A percentile compares a stretch with the other conserved stretches of the same genome.
These are phyloP conservation scores for Cherax quadricarinatus DNA, from an alignment of 1,140 invertebrate species.

Conservation along the genomic window DNA sequence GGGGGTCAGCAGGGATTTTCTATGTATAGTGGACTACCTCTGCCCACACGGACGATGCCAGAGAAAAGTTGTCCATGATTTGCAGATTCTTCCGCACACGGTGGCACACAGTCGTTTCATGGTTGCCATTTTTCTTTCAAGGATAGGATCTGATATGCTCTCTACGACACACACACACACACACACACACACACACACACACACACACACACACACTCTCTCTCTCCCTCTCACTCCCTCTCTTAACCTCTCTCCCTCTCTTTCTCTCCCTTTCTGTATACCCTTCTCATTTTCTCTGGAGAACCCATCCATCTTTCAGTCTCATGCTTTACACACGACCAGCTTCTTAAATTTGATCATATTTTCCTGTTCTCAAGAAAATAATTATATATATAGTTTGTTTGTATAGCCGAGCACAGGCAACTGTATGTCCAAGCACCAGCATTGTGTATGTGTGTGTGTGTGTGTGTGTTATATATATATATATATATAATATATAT, in stretches of 20 bases:
- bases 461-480: too few species aligned
- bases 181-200: conserved; percentile 23
- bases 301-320: neutral
- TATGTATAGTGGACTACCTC: neutral
- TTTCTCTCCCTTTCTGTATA: conserved; percentile 14
- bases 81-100: conserved; percentile 63
- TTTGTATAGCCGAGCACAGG: too few species aligned
- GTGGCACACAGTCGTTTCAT: conserved; percentile 62
- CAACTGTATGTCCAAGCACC: too few species aligned
- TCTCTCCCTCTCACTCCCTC: conserved; percentile 10
- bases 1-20: neutral
- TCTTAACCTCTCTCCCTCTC: conserved; percentile 25
- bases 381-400: neutral
- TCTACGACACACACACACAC: conserved; percentile 54
- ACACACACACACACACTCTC: conserved; percentile 36
- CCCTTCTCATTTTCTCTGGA: neutral
- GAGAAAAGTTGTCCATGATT: conserved; percentile 66
- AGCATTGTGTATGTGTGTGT: too few species aligned
- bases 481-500: too few species aligned
- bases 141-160: conserved; percentile 71
- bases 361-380: neutral
- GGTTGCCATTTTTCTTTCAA: conserved; percentile 71
- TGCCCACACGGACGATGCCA: conserved; percentile 45
- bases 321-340: conserved; percentile 28
- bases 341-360: neutral